Evolutionary conservation across 2,888 invertebrate species (phyloP), one percentile per base, ranked within the genome.

Genomic region (Lagria hirta): DNA sequence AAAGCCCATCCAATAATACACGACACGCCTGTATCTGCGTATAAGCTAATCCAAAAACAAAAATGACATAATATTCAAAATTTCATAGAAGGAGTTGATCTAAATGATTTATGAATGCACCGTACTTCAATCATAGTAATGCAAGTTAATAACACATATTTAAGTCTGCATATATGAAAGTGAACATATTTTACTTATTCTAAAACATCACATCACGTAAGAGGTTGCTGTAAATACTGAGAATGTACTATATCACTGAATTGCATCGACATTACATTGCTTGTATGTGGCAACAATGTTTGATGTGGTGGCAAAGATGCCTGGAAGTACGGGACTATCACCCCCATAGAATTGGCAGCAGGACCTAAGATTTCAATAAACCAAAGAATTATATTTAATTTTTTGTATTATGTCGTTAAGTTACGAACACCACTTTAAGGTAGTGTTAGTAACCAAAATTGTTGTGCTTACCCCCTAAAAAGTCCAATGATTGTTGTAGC

Each of bases 251-350:
- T 46, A 46, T 65, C 65, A 45, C 49, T 62, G 26, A 64, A 53
- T 42, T 61, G 61, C 29, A 62, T 37, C 3, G 58, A 53, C 42
- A 59, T 33, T 12, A 52, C 27, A 32, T 51, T 40, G 44, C 54
- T 48, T 4, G 46, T 12, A 24, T 28, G 37, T 12, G 40, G 51
- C 13, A 54, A 32, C 18, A 49, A 28, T 13, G 48, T 47, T 46
- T 53, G 55, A 35, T 60, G 61, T 36, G 41, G 55, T 41, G 66
- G 62, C 51, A 64, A 49, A 33, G 62, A 51, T 20, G 60, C 48
- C 43, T 63, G 64, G 47, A 64, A 60, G 42, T 64, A 66, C 11
- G 66, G 65, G 16, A 61, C 59, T 5, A 67, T 44, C 15, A 60
- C 48, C 21, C 56, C 55, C 24, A 61, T 46, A 4, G 57, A 59